Evolutionary conservation across 2,888 invertebrate species (phyloP).

Genomic region (Spilosoma lubricipeda): DNA sequence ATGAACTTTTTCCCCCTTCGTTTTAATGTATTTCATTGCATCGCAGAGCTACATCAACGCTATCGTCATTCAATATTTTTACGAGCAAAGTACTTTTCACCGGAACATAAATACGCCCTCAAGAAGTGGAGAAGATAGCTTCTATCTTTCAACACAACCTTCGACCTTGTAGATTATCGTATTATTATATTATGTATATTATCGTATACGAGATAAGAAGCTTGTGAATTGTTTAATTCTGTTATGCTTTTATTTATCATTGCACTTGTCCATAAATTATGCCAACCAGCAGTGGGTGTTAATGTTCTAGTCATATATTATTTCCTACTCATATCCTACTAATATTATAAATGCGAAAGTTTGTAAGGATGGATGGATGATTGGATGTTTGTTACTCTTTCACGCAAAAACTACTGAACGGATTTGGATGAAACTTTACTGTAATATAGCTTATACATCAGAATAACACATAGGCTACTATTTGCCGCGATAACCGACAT

Average conservation of each 20-base stretch:
- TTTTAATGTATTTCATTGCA: conserved; percentile 39
- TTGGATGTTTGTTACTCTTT: too few species aligned
- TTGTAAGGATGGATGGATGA: too few species aligned
- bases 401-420: too few species aligned
- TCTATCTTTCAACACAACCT: conserved; percentile 4
- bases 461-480: too few species aligned
- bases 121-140: background rate
- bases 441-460: too few species aligned
- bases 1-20: conserved; percentile 42
- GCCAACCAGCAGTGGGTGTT: background rate
- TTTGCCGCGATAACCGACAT: too few species aligned
- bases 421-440: too few species aligned
- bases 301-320: background rate
- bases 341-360: too few species aligned
- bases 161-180: conserved; percentile 11
- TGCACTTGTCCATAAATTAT: background rate
- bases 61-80: conserved; percentile 46
- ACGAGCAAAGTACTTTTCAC: conserved; percentile 36
- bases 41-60: conserved; percentile 35
- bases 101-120: conserved; percentile 13
- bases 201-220: background rate
- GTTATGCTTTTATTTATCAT: background rate
- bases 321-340: background rate
- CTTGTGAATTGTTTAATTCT: background rate
- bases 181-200: background rate